Percentiles rank a stretch among this genome's conserved stretches.
Evolutionary conservation across 2,888 invertebrate species (phyloP).

Genomic region (Scaptomyza tumidula): DNA sequence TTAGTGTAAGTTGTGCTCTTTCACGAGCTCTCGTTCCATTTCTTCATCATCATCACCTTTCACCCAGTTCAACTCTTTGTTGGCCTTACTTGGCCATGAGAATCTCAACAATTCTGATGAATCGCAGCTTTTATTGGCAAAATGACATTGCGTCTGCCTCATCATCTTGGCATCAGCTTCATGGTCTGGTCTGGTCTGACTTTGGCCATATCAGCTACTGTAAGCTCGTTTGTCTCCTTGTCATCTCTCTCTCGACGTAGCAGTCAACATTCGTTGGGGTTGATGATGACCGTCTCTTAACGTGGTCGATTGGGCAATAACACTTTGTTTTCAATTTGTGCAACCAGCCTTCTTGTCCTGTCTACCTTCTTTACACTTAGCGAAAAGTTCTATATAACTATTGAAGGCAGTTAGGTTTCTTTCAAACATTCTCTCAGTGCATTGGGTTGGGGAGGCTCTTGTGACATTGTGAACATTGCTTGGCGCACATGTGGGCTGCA

Average conservation of each 20-base stretch:
- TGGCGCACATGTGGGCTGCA: constrained; percentile 71
- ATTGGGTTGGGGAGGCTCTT: constrained; percentile 14
- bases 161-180: constrained; percentile 16
- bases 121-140: constrained; percentile 66
- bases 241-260: constrained; percentile 6
- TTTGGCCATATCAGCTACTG: constrained; percentile 54
- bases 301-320: constrained; percentile 54
- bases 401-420: no score
- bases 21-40: constrained; percentile 13
- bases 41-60: constrained; percentile 41
- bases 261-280: constrained; percentile 12
- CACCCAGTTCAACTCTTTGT: constrained; percentile 13
- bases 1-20: neutral
- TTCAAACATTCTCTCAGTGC: neutral
- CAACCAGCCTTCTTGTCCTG: constrained; percentile 12
- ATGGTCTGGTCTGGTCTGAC: constrained; percentile 45
- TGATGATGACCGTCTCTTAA: constrained; percentile 32
- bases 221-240: constrained; percentile 52
- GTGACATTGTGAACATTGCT: constrained; percentile 54
- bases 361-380: neutral
- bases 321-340: constrained; percentile 72
- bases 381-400: neutral
- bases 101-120: constrained; percentile 62
- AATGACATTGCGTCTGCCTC: constrained; percentile 44
- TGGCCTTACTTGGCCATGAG: constrained; percentile 41